Base-by-base conservation (phyloP, 2,888 invertebrate genomes). In the Suillia variegata region DNA sequence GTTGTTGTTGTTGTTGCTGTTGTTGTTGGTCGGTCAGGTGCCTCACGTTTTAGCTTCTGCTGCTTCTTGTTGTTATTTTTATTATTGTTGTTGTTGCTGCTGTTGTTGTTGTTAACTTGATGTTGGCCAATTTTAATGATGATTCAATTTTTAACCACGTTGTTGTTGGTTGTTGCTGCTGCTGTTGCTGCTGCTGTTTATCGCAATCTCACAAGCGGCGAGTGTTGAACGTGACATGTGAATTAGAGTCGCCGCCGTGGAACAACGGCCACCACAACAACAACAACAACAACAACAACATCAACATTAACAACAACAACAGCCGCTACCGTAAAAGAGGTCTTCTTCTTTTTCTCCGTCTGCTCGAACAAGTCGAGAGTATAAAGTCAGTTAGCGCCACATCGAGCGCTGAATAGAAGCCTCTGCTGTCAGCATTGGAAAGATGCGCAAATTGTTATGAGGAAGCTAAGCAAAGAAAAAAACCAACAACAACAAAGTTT, bases 11-110 rank as follows among this genome's bases (percentile, higher is more conserved):
- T 49, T 49, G 22, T 26, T 26, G 26, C 10, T 26, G 26, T 26
- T 26, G 26, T 26, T 26, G 26, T 26, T 70, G 62, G 70, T 73
- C 73, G 31, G 18, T 15, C 31, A 26, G 26, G 31, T 34, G 53
- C 34, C 38, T 20, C 18, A 34, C 38, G 38, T 38, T 38, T 38
- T 13, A 13, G 10, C 38, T 38, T 13, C 6, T n/a, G n/a, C n/a
- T 8, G 6, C n/a, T 38, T 13, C 6, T n/a, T 8, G 12, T 38
- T 38, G 10, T 26, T 26, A 5, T 26, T 26, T 26, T 38, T n/a
- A 12, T 31, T 38, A 4, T 38, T 38, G 26, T 10, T 26, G 26
- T 26, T 26, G 26, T 26, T 26, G 26, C 10, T 26, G 5, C 26
- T 5, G 5, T 10, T 26, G 5, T 26, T 26, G 10, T 26, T 12